Conservation (phyloP, 2,888 invertebrate species). For the Ctenicera cuprea region DNA sequence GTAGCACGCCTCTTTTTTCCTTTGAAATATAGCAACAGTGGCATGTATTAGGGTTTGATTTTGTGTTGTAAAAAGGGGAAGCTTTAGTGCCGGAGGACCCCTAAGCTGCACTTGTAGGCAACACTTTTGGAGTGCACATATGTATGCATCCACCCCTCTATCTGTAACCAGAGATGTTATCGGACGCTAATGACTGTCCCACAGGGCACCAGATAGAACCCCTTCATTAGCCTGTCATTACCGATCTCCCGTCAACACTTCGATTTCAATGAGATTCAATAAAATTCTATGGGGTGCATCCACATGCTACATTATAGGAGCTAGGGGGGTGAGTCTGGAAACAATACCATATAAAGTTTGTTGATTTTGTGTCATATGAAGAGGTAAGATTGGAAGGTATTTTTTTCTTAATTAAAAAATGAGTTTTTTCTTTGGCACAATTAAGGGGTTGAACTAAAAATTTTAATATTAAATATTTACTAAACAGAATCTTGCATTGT, state of each 20-base stretch:
- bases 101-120: slow-evolving; percentile 68
- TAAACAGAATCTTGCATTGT: too few relatives aligned
- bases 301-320: slow-evolving; percentile 44
- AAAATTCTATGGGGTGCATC: slow-evolving; percentile 58
- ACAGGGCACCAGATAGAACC: slow-evolving; percentile 64
- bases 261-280: slow-evolving; percentile 69
- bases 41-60: slow-evolving; percentile 25
- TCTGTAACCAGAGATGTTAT: slow-evolving; percentile 71
- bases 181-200: slow-evolving; percentile 71
- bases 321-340: neutral
- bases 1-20: neutral
- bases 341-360: neutral
- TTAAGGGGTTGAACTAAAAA: too few relatives aligned
- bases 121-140: slow-evolving; percentile 68
- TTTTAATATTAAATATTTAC: too few relatives aligned
- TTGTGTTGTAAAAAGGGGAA: slow-evolving; percentile 19
- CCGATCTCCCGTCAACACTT: slow-evolving; percentile 68
- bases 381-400: too few relatives aligned
- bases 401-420: too few relatives aligned
- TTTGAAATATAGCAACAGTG: neutral
- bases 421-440: too few relatives aligned
- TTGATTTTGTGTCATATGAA: neutral
- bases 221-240: slow-evolving; percentile 71
- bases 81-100: slow-evolving; percentile 39
- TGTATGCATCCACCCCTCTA: slow-evolving; percentile 66